These are phyloP conservation scores for Drepana falcataria DNA, from an alignment of 2,888 invertebrate species.

Conservation along the genomic window DNA sequence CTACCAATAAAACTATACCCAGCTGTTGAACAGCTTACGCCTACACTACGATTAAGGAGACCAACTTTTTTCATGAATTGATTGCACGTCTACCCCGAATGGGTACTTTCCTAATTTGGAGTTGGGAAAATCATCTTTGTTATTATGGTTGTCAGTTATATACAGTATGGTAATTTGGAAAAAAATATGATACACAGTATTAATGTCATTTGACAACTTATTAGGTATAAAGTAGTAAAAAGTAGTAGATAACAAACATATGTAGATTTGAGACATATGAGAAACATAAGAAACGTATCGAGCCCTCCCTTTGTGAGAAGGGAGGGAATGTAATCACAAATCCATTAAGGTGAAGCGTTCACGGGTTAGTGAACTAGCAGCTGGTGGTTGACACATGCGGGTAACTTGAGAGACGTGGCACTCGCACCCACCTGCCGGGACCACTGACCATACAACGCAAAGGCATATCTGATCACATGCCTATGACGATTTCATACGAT, in stretches of 20 bases:
- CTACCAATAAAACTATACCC: conserved; percentile 40
- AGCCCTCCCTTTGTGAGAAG: neutral
- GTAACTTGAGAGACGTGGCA: conserved; percentile 21
- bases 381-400: conserved; percentile 44
- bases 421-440: conserved; percentile 25
- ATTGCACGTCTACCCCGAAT: conserved; percentile 34
- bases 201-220: too few relatives aligned
- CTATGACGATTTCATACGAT: neutral
- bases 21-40: conserved; percentile 53
- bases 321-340: conserved; percentile 28
- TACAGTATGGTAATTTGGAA: too few relatives aligned
- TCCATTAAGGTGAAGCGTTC: conserved; percentile 36
- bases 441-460: neutral
- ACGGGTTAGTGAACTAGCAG: conserved; percentile 58
- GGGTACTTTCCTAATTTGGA: conserved; percentile 39
- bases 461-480: conserved; percentile 7
- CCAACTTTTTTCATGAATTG: conserved; percentile 44
- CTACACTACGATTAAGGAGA: conserved; percentile 47
- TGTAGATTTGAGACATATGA: too few relatives aligned
- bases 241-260: too few relatives aligned
- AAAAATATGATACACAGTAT: too few relatives aligned
- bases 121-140: conserved; percentile 31
- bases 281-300: too few relatives aligned
- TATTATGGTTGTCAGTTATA: conserved; percentile 1
- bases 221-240: too few relatives aligned